Evolutionary conservation across 2,113 vertebrate genomes (phyloP), one percentile per base, ranked within the genome.

Genomic region (Coracopsis vasa): DNA sequence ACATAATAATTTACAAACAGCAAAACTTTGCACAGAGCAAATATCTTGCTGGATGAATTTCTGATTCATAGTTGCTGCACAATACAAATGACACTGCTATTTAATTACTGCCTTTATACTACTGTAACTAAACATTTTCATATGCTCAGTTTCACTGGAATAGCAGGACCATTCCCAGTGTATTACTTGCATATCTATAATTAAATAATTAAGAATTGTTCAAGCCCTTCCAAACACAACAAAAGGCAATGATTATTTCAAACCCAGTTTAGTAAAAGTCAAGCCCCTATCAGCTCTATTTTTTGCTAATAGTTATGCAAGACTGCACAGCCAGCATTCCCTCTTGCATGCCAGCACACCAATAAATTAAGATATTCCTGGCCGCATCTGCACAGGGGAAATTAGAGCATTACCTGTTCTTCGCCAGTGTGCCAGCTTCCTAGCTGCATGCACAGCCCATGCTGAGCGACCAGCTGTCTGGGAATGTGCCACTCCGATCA

Each of bases 331-430:
- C 98, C 97, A 97, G 98, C 98, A 97, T 97, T 97, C 98, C 98
- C 98, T 97, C 97, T 98, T 97, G 98, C 98, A 98, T 98, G 98
- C 98, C 98, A 98, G 98, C 98, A 98, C 98, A 98, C 98, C 98
- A 98, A 98, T 98, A 98, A 98, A 98, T 99, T 98, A 99, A 99
- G 98, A 99, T 98, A 98, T 98, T 99, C 98, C 98, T 98, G 98
- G 98, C 98, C 98, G 98, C 98, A 98, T 98, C 98, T 98, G 98
- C 98, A 98, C 98, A 98, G 98, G 98, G 98, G 98, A 98, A 98
- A 98, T 98, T 98, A 98, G 98, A 98, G 98, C 98, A 98, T 98
- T 99, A 99, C 98, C 98, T 98, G 98, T 98, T 98, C 98, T 98
- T 98, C 97, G 98, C 98, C 98, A 98, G 98, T 95, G 98, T 98